Conservation (phyloP, 2,888 invertebrate species). For the Philopedon plagiatum region DNA sequence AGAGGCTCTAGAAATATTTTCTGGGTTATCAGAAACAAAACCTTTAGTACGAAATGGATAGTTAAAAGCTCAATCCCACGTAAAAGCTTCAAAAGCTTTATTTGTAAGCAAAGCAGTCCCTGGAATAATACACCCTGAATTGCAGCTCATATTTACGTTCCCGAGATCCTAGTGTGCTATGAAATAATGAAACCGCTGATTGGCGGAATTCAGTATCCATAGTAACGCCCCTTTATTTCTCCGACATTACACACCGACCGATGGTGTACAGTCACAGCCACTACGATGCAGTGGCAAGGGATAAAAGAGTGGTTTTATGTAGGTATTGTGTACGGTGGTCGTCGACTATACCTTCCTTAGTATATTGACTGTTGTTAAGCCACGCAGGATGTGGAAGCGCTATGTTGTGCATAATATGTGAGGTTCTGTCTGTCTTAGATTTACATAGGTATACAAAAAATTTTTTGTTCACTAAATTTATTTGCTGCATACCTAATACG, state of each 20-base stretch:
- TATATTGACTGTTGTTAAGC: slow-evolving; percentile 23
- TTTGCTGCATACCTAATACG: neutral
- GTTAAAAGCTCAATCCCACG: neutral
- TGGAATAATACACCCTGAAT: slow-evolving; percentile 49
- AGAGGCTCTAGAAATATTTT: no score
- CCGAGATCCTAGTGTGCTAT: slow-evolving; percentile 61
- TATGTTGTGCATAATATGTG: no score
- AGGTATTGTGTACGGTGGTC: slow-evolving; percentile 6
- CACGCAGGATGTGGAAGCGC: neutral
- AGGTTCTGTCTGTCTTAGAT: no score
- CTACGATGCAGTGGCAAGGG: slow-evolving; percentile 16
- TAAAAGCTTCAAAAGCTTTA: slow-evolving; percentile 40
- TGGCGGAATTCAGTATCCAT: slow-evolving; percentile 68
- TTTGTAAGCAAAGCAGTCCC: slow-evolving; percentile 23
- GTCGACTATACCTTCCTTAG: slow-evolving; percentile 29
- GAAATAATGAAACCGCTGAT: slow-evolving; percentile 67
- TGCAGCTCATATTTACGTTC: slow-evolving; percentile 59
- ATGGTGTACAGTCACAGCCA: slow-evolving; percentile 39
- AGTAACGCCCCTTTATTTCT: slow-evolving; percentile 66
- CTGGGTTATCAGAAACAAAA: neutral
- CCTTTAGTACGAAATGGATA: no score
- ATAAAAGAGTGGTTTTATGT: slow-evolving; percentile 25
- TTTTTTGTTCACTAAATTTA: no score
- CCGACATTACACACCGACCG: slow-evolving; percentile 41
- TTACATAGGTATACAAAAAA: no score